Conservation (phyloP, 2,888 invertebrate species). For the Pteria penguin region DNA sequence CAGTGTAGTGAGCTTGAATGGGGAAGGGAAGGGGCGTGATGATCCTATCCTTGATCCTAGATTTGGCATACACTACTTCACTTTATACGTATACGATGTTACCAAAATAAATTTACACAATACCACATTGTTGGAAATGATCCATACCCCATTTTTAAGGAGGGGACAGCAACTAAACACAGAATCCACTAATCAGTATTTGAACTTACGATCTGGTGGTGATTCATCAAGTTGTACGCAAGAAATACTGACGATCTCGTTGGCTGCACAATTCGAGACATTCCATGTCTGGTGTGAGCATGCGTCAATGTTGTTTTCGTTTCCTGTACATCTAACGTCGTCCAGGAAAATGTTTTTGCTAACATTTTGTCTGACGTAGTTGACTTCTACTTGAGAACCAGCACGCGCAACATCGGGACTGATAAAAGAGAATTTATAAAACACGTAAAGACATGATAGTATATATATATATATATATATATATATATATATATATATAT, state of each 20-base stretch:
- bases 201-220: constrained; percentile 32
- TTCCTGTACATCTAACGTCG: constrained; percentile 67
- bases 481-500: too few relatives aligned
- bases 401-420: constrained; percentile 53
- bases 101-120: too few relatives aligned
- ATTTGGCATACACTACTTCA: too few relatives aligned
- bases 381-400: constrained; percentile 40
- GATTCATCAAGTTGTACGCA: constrained; percentile 53
- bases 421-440: constrained; percentile 27
- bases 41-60: background rate
- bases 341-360: constrained; percentile 55
- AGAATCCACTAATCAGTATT: too few relatives aligned
- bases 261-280: constrained; percentile 57
- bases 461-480: too few relatives aligned
- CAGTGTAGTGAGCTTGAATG: background rate
- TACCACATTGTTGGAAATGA: background rate
- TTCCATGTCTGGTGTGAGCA: constrained; percentile 60
- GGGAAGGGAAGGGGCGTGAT: background rate
- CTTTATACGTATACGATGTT: too few relatives aligned
- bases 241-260: constrained; percentile 69
- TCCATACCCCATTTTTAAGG: background rate
- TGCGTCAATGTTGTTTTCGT: constrained; percentile 60
- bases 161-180: too few relatives aligned
- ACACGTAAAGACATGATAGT: too few relatives aligned
- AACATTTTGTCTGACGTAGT: constrained; percentile 44